A percentile compares a stretch with the other conserved stretches of the same genome.
These are phyloP conservation scores for Scaptomyza graminum DNA, from an alignment of 1,140 invertebrate species.

Conservation along the genomic window DNA sequence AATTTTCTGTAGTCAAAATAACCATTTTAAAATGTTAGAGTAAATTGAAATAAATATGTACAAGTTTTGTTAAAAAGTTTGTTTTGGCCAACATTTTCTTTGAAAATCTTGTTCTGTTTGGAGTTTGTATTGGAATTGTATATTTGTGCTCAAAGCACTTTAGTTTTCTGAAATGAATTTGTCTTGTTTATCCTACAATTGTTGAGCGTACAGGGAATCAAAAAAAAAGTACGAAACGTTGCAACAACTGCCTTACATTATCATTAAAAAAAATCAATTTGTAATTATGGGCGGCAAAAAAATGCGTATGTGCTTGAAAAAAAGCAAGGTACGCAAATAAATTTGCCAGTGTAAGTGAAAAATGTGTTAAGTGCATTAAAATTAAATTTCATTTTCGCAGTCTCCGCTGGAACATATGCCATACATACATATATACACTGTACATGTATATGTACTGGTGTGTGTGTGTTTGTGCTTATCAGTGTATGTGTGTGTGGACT, in stretches of 20 bases:
- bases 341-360: conserved; percentile 65
- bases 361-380: conserved; percentile 77
- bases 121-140: too few species aligned
- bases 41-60: too few species aligned
- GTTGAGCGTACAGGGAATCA: conserved; percentile 7
- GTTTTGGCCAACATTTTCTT: too few species aligned
- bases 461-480: not conserved
- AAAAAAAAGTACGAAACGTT: not conserved
- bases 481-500: conserved; percentile 11
- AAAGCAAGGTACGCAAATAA: conserved; percentile 37
- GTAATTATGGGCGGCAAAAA: conserved; percentile 61
- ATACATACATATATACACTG: not conserved
- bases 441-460: not conserved
- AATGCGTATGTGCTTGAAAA: conserved; percentile 19
- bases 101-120: too few species aligned
- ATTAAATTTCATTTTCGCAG: conserved; percentile 67
- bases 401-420: conserved; percentile 31
- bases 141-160: too few species aligned
- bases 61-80: too few species aligned
- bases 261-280: conserved; percentile 73
- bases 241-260: conserved; percentile 42
- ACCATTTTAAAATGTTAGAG: too few species aligned
- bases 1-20: too few species aligned
- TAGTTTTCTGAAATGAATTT: too few species aligned
- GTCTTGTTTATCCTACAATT: too few species aligned